Percentiles rank a stretch among this genome's conserved stretches.
Conservation (phyloP, 1,140 invertebrate species). For the Anoplophora glabripennis region DNA sequence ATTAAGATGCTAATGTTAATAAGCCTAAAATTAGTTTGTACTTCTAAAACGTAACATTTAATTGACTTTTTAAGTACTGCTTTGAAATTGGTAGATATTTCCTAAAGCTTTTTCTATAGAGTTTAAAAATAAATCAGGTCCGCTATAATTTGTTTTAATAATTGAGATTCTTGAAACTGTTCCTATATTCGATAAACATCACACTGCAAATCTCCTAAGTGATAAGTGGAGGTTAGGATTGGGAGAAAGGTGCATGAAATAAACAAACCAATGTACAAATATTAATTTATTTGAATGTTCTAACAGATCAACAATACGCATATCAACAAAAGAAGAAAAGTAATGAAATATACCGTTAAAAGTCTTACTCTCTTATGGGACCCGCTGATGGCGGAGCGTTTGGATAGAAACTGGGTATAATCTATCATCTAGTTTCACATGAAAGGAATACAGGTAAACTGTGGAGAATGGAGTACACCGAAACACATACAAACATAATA, state of each 20-base stretch:
- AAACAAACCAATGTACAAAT: conserved; percentile 33
- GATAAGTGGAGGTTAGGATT: too few species aligned
- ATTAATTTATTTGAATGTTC: conserved; percentile 41
- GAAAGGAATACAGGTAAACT: conserved; percentile 17
- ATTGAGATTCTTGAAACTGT: too few species aligned
- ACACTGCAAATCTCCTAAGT: too few species aligned
- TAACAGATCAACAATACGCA: conserved; percentile 44
- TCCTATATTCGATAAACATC: too few species aligned
- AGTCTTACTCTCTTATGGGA: conserved; percentile 18
- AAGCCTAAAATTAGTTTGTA: too few species aligned
- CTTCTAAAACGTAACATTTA: too few species aligned
- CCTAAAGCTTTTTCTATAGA: too few species aligned
- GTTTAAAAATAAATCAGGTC: too few species aligned
- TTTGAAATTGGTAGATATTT: too few species aligned
- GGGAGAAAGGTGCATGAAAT: conserved; percentile 6
- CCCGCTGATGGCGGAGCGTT: neutral
- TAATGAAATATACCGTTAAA: conserved; percentile 16
- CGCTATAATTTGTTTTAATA: too few species aligned
- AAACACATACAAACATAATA: conserved; percentile 21
- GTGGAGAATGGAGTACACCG: conserved; percentile 12
- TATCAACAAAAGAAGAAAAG: conserved; percentile 33
- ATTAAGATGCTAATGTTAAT: too few species aligned
- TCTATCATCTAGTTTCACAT: conserved; percentile 17
- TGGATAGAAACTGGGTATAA: conserved; percentile 1
- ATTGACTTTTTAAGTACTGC: too few species aligned